Evolutionary conservation across 2,113 vertebrate species (phyloP).

Genomic region (Hyperoodon ampullatus): DNA sequence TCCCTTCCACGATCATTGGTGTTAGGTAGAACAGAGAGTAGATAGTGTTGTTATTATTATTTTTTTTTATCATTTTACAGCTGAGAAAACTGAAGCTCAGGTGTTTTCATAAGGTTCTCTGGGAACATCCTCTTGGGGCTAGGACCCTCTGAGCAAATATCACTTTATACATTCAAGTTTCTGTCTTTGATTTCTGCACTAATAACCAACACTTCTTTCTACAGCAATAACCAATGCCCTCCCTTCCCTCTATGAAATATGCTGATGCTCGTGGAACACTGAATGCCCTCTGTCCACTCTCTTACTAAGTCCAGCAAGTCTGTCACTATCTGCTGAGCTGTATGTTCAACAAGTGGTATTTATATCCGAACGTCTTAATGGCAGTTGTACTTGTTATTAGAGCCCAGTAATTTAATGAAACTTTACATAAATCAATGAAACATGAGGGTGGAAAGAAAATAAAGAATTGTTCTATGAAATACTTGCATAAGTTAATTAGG

Average conservation of each 20-base stretch:
- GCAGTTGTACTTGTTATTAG: neutral
- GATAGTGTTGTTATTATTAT: neutral
- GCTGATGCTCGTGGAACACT: neutral
- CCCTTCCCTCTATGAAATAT: neutral
- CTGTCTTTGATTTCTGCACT: neutral
- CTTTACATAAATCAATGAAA: neutral
- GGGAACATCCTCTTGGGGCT: neutral
- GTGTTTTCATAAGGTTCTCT: neutral
- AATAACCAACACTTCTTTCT: neutral
- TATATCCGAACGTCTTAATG: neutral
- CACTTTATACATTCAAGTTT: neutral
- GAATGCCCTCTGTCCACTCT: accelerated
- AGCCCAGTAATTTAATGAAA: neutral
- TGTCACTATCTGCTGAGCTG: neutral
- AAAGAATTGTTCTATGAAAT: neutral
- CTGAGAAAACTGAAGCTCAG: neutral
- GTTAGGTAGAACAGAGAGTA: neutral
- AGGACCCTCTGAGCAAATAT: neutral
- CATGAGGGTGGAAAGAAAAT: neutral
- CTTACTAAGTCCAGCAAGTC: neutral
- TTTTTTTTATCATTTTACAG: neutral
- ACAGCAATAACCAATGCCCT: neutral
- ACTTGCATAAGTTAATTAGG: neutral
- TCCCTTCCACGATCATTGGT: neutral
- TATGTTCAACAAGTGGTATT: neutral